Evolutionary conservation across 2,113 vertebrate genomes (phyloP), one percentile per base, ranked within the genome.

Genomic region (Lota lota): DNA sequence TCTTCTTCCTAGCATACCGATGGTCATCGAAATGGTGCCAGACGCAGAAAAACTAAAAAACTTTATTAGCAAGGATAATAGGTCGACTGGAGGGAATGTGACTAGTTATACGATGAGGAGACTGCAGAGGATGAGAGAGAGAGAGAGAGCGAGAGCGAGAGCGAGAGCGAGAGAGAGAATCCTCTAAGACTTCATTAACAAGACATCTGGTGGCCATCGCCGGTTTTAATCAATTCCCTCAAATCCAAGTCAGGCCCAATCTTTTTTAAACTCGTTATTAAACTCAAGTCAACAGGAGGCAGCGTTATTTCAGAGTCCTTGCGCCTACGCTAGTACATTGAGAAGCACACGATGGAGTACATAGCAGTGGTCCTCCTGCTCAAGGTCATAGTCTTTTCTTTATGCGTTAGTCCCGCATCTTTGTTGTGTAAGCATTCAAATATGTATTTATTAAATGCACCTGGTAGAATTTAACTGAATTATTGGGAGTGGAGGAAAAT

Each of bases 1-100:
- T 47, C 6, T 14, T 47, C 40, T 47, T 10, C 40, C 40, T 47
- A 12, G 40, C 40, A 21, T 40, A 62, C 14, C 72, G 64, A 47
- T 73, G 67, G 10, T 65, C 67, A 72, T 75, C 69, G 10, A 64
- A 67, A 72, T 57, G 66, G 76, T 12, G 66, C 56, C 65, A 62
- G 53, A 70, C 63, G 2, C 40, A 47, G 40, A 47, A 47, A 12
- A 33, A 33, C 28, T 4, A 33, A 51, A 70, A 75, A 60, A 65
- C 69, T 75, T 72, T 28, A 65, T 10, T 66, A 74, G 63, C 63
- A 64, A 22, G 47, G 19, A 54, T 53, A 21, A 66, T 51, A 22
- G 47, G 40, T n/a, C 2, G 64, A 18, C 17, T 24, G 51, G 53
- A 47, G 64, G 14, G 10, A 28, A 18, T 16, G 63, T 5, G 47